Conservation (phyloP, 1,140 invertebrate species). For the Akabosia matsudoensis region DNA sequence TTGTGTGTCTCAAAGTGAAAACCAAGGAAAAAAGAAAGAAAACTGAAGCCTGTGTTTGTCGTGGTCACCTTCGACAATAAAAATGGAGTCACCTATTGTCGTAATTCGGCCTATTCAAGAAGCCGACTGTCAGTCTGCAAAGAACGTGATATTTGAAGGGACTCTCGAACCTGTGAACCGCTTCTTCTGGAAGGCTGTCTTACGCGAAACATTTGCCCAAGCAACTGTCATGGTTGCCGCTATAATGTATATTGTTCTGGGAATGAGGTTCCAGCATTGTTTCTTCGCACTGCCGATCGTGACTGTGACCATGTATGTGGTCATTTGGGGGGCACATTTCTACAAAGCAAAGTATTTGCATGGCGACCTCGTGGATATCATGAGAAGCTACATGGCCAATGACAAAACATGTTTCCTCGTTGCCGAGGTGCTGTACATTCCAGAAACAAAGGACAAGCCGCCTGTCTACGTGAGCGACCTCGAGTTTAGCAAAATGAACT, state of each 20-base stretch:
- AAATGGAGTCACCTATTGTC: slow-evolving; percentile 41
- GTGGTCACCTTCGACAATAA: not conserved
- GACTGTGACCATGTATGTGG: slow-evolving; percentile 52
- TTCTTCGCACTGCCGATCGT: slow-evolving; percentile 54
- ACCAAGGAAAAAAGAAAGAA: not conserved
- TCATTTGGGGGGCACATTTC: slow-evolving; percentile 52
- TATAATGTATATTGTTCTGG: slow-evolving; percentile 58
- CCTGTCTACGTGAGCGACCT: slow-evolving; percentile 31
- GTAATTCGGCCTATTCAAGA: slow-evolving; percentile 54
- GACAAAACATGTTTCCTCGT: slow-evolving; percentile 57
- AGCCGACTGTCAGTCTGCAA: slow-evolving; percentile 54
- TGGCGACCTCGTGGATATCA: slow-evolving; percentile 53
- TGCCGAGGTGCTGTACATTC: slow-evolving; percentile 53
- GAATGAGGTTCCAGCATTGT: slow-evolving; percentile 55
- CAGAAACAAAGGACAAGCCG: slow-evolving; percentile 48
- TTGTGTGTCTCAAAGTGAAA: too few species aligned
- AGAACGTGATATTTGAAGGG: slow-evolving; percentile 52
- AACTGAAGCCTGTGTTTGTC: not conserved
- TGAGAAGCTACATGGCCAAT: slow-evolving; percentile 52
- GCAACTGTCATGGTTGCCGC: slow-evolving; percentile 55
- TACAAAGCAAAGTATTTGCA: slow-evolving; percentile 53
- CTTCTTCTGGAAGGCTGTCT: slow-evolving; percentile 53
- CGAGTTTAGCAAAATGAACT: slow-evolving; percentile 40
- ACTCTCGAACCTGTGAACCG: slow-evolving; percentile 54
- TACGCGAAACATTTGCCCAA: slow-evolving; percentile 56